Conservation (phyloP, 2,888 invertebrate species). For the Phlogophora meticulosa region DNA sequence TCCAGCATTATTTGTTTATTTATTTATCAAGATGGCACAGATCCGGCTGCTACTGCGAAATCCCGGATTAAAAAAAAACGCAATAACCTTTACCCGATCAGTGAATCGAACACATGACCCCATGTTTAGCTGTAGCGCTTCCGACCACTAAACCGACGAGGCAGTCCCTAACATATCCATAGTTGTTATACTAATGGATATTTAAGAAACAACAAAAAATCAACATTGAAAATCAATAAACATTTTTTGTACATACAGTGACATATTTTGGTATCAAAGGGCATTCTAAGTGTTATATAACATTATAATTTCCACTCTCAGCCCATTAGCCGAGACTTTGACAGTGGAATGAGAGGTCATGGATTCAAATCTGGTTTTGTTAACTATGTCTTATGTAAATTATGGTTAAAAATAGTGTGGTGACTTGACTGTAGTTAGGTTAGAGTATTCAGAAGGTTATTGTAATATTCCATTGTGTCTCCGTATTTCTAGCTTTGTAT, state of each 20-base stretch:
- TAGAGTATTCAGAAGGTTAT: background rate
- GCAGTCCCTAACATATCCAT: no score
- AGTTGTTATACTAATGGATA: background rate
- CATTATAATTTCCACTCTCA: conserved; percentile 1
- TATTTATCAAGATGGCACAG: no score
- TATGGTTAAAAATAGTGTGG: background rate
- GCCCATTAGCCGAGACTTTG: conserved; percentile 17
- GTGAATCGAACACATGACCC: no score
- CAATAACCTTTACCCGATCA: no score
- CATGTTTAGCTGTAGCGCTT: no score
- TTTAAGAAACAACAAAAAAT: conserved; percentile 5
- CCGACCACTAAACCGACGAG: no score
- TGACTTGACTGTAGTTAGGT: no score
- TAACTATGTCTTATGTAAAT: conserved; percentile 2
- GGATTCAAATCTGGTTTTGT: conserved; percentile 21
- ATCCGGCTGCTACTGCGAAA: no score
- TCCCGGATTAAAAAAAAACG: no score
- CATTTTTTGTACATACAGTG: background rate
- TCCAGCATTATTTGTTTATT: no score
- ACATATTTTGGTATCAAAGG: conserved; percentile 1
- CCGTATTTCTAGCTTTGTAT: no score
- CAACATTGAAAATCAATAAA: conserved; percentile 16
- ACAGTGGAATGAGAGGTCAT: conserved; percentile 14
- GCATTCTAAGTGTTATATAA: background rate
- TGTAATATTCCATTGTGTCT: background rate